Conservation (phyloP, 2,113 vertebrate genomes). For the Ptychochromis oligacanthus region DNA sequence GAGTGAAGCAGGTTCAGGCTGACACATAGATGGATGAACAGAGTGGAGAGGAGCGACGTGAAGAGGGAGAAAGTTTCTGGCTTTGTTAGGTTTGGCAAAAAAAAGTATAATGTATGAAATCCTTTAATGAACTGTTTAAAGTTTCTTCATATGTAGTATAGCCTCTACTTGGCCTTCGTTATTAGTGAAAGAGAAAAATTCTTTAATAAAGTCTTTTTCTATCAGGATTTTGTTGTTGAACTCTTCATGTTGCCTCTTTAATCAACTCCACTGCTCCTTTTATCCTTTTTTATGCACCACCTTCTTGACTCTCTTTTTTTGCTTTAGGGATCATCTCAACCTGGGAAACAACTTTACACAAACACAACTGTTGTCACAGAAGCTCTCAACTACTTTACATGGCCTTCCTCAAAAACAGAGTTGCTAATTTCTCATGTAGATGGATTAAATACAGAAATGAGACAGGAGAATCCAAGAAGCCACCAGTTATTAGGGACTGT, state of each 20-base stretch:
- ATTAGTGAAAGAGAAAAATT: not conserved
- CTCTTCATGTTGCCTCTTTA: not conserved
- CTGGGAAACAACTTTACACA: not conserved
- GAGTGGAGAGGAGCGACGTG: not conserved
- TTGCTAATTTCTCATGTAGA: not conserved
- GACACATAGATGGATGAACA: constrained; percentile 30
- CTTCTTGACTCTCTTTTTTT: not conserved
- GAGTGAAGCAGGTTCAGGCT: constrained; percentile 38
- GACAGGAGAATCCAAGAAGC: not conserved
- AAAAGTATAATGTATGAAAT: not conserved
- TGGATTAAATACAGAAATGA: not conserved
- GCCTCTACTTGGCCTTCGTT: not conserved
- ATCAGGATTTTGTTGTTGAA: not conserved
- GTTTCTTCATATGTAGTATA: not conserved
- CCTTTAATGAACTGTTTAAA: not conserved
- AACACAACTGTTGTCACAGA: not conserved
- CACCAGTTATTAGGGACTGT: not conserved
- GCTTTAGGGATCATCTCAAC: not conserved
- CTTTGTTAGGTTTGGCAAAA: not conserved
- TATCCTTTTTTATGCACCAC: not conserved
- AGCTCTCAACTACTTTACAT: not conserved
- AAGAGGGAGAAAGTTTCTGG: not conserved
- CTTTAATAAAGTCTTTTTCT: constrained; percentile 32
- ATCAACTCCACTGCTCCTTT: not conserved
- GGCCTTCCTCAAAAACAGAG: not conserved